Evolutionary conservation across 2,113 vertebrate species (phyloP).

Genomic region (Eclectus roratus): DNA sequence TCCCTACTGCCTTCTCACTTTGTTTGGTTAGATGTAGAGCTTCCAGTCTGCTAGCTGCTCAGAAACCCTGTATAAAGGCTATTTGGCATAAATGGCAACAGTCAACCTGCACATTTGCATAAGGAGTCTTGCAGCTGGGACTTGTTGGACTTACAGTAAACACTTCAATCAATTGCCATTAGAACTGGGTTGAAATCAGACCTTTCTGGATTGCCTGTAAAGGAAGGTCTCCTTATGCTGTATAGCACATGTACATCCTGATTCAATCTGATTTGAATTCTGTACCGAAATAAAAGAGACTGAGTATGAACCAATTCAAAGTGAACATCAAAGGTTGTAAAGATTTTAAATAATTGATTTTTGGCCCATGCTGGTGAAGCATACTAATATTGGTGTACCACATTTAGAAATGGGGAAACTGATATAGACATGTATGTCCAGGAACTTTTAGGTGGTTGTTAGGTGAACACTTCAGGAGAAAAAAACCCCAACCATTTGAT

Average conservation of each 20-base stretch:
- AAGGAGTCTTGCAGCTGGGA: neutral
- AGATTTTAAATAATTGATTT: neutral
- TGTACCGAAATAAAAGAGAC: neutral
- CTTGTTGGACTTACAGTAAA: neutral
- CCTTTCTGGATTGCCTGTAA: neutral
- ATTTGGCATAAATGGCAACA: neutral
- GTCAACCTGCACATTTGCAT: neutral
- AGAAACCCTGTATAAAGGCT: neutral
- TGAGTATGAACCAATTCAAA: neutral
- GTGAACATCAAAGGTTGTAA: neutral
- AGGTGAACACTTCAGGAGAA: neutral
- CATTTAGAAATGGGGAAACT: neutral
- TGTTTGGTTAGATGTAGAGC: neutral
- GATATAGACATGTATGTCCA: neutral
- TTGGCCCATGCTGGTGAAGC: neutral
- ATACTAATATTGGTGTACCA: neutral
- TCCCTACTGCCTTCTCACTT: neutral
- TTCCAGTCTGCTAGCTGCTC: neutral
- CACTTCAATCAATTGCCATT: neutral
- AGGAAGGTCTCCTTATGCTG: neutral
- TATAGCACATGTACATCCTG: neutral
- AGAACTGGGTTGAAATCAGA: neutral
- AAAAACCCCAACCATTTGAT: fast-evolving
- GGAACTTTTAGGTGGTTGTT: neutral
- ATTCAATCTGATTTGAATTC: neutral